These are phyloP conservation scores for Pempheris klunzingeri DNA, from an alignment of 2,797 vertebrate species.

Conservation along the genomic window DNA sequence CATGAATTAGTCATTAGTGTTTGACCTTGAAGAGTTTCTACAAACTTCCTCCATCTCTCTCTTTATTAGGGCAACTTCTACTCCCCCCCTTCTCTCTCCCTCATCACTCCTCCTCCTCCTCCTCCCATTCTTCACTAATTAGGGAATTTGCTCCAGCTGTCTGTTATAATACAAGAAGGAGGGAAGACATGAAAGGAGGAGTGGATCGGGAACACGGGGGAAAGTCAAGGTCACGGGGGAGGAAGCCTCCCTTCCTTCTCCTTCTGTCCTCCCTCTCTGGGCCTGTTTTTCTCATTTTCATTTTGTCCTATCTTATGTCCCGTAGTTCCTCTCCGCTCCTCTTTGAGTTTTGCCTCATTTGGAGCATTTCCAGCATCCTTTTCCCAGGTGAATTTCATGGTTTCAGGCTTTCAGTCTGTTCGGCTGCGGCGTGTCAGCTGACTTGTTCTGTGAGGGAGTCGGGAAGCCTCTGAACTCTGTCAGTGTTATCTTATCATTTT, in stretches of 20 bases:
- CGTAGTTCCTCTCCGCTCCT: background rate
- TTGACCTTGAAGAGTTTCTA: background rate
- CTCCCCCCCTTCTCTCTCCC: conserved; percentile 8
- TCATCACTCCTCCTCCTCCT: conserved; percentile 34
- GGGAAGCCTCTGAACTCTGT: background rate
- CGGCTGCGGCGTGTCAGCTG: conserved; percentile 7
- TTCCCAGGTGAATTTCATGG: background rate
- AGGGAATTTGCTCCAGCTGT: conserved; percentile 35
- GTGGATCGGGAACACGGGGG: conserved; percentile 21
- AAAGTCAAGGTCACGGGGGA: conserved; percentile 60
- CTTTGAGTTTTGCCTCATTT: conserved; percentile 4
- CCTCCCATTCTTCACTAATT: conserved; percentile 36
- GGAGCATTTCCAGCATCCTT: background rate
- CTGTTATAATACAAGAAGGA: conserved; percentile 32
- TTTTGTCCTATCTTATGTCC: background rate
- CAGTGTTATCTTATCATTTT: conserved; percentile 8
- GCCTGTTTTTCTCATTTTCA: background rate
- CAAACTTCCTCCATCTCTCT: conserved; percentile 14
- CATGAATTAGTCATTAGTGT: background rate
- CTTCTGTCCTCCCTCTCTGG: conserved; percentile 25
- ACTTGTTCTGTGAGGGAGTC: conserved; percentile 8
- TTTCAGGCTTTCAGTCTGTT: background rate
- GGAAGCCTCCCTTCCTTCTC: conserved; percentile 52
- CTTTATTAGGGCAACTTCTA: conserved; percentile 11
- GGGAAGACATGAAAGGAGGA: conserved; percentile 29